Evolutionary conservation across 2,113 vertebrate genomes (phyloP).

Genomic region (Campylorhamphus procurvoides): DNA sequence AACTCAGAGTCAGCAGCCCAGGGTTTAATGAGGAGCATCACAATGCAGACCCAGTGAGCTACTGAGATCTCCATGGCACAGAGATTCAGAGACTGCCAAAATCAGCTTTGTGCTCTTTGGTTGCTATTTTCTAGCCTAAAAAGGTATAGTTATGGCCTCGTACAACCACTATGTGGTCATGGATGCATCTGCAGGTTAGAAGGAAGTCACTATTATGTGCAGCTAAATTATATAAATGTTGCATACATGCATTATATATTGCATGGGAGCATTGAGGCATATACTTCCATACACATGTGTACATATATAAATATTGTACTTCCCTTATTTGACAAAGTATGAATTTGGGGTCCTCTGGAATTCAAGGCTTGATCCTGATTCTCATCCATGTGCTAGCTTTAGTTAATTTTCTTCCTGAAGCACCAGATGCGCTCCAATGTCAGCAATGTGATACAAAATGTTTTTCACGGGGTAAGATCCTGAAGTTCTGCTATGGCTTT

Average conservation of each 20-base stretch:
- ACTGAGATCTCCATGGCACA: neutral
- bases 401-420: neutral
- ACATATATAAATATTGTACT: neutral
- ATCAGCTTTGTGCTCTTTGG: neutral
- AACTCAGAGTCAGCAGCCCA: neutral
- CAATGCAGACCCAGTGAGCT: neutral
- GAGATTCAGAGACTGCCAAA: neutral
- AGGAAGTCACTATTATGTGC: neutral
- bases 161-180: neutral
- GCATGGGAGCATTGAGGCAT: neutral
- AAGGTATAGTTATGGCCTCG: neutral
- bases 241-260: accelerated
- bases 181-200: neutral
- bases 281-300: neutral
- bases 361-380: neutral
- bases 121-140: neutral
- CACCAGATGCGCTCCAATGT: neutral
- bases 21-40: neutral
- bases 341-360: neutral
- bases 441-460: neutral
- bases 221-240: neutral
- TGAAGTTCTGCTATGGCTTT: neutral
- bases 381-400: neutral
- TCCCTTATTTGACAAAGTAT: neutral
- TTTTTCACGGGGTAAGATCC: conserved; percentile 3